A percentile compares a stretch with the other conserved stretches of the same genome.
phyloP scores from a whole-genome alignment of 2,888 invertebrate genomes.

The Cheilosia soror region DNA sequence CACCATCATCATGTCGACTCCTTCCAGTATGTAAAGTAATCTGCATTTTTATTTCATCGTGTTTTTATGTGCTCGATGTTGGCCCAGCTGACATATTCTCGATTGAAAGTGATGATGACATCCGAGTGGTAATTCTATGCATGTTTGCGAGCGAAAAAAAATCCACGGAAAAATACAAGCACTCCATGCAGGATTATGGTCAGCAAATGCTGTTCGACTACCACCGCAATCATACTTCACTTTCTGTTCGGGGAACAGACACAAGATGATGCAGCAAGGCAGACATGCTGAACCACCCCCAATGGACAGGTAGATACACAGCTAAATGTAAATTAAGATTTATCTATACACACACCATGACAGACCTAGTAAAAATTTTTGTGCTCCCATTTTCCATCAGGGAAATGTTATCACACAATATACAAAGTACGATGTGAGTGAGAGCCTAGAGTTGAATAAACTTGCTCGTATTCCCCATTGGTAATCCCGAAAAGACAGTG shows the following conservation, averaged over 20 bases:
- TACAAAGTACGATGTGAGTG: not conserved
- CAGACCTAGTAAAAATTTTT: not conserved
- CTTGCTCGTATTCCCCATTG: not conserved
- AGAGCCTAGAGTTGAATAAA: slow-evolving; percentile 23
- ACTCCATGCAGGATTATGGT: slow-evolving; percentile 9
- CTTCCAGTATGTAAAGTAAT: not conserved
- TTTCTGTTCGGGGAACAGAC: slow-evolving; percentile 30
- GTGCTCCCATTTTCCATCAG: not conserved
- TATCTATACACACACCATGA: slow-evolving; percentile 19
- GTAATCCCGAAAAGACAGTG: not conserved
- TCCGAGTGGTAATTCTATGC: slow-evolving; percentile 46
- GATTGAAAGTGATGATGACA: slow-evolving; percentile 60
- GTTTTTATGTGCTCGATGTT: slow-evolving; percentile 40
- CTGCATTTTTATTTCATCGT: slow-evolving; percentile 43
- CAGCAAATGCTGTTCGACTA: not conserved
- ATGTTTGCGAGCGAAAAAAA: slow-evolving; percentile 25
- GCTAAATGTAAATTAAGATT: slow-evolving; percentile 61
- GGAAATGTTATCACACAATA: not conserved
- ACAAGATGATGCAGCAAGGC: slow-evolving; percentile 38
- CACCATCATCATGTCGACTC: not conserved
- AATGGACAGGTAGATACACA: slow-evolving; percentile 33
- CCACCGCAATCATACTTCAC: slow-evolving; percentile 28
- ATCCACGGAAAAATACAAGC: slow-evolving; percentile 22
- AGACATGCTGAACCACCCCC: slow-evolving; percentile 29
- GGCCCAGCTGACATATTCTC: slow-evolving; percentile 48